These are phyloP conservation scores for Etheostoma perlongum DNA, from an alignment of 2,797 vertebrate genomes.

Conservation along the genomic window DNA sequence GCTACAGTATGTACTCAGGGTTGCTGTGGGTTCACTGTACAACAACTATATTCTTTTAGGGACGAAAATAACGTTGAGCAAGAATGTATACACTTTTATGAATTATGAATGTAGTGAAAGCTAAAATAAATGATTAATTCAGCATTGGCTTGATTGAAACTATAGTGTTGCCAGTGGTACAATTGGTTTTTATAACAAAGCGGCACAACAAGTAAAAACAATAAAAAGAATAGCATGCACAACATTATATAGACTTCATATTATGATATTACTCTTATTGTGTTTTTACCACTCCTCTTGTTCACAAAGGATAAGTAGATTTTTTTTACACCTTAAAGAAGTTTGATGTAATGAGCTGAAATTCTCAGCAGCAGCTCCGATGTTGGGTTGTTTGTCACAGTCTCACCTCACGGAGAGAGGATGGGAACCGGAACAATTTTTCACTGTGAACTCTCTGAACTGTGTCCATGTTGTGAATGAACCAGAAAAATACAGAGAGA, in stretches of 20 bases:
- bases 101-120: not conserved
- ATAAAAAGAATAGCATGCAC: not conserved
- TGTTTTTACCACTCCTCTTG: not conserved
- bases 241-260: slow-evolving; percentile 12
- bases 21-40: not conserved
- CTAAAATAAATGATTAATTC: slow-evolving; percentile 3
- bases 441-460: slow-evolving; percentile 26
- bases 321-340: slow-evolving; percentile 1
- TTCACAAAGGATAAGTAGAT: not conserved
- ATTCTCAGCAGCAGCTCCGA: slow-evolving; percentile 16
- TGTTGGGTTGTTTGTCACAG: slow-evolving; percentile 39
- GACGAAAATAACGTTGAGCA: not conserved
- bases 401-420: slow-evolving; percentile 11
- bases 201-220: slow-evolving; percentile 4
- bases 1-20: not conserved
- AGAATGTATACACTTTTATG: not conserved
- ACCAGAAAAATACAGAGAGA: slow-evolving; percentile 9
- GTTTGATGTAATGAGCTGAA: slow-evolving; percentile 26
- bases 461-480: slow-evolving; percentile 22
- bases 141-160: slow-evolving; percentile 3
- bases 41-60: not conserved
- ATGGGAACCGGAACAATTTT: slow-evolving; percentile 9
- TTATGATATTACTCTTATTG: slow-evolving; percentile 3
- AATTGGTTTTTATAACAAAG: slow-evolving; percentile 27
- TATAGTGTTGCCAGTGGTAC: not conserved